Percentiles rank a stretch among this genome's conserved stretches.
Conservation (phyloP, 2,888 invertebrate genomes). For the Glyphotaelius pellucidus region DNA sequence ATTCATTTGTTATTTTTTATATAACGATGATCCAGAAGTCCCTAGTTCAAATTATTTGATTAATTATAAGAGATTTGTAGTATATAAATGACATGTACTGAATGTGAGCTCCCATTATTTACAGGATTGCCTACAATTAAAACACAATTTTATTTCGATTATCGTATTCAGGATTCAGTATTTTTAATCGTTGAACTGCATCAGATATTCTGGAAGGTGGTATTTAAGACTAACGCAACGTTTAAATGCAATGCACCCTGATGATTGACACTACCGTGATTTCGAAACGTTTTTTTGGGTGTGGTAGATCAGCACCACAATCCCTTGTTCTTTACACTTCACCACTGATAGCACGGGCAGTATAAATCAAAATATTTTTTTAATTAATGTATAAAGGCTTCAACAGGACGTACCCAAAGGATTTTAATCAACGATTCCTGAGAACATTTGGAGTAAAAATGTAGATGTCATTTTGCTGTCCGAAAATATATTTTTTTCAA, state of each 20-base stretch:
- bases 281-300: neutral
- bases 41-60: neutral
- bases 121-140: neutral
- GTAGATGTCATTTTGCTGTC: too few relatives aligned
- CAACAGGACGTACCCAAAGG: too few relatives aligned
- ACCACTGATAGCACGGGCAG: too few relatives aligned
- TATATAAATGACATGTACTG: neutral
- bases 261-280: neutral
- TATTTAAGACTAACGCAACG: neutral
- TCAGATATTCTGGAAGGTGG: neutral
- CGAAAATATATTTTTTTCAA: too few relatives aligned
- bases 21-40: neutral
- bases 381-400: too few relatives aligned
- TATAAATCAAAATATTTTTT: too few relatives aligned
- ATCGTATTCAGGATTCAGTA: neutral
- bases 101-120: neutral
- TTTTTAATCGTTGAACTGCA: constrained; percentile 2
- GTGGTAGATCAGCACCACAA: neutral
- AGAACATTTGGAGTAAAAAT: too few relatives aligned
- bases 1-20: neutral
- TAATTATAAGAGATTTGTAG: neutral
- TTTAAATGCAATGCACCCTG: neutral
- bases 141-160: constrained; percentile 24
- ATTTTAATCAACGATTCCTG: too few relatives aligned
- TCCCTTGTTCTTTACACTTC: too few relatives aligned